Conservation (phyloP, 2,113 vertebrate genomes). For the Neodontobutis hainanensis region DNA sequence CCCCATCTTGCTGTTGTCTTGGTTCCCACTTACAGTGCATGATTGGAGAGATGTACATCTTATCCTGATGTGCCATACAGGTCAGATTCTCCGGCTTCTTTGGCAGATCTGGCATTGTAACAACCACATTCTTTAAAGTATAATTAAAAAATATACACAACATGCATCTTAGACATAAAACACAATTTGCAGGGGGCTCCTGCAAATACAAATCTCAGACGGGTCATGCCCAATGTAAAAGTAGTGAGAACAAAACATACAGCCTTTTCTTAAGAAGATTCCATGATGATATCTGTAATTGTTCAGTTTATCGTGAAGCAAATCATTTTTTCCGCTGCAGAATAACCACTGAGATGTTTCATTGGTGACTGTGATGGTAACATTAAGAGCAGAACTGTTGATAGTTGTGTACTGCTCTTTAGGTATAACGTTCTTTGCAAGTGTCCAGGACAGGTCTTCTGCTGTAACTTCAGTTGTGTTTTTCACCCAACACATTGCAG, state of each 20-base stretch:
- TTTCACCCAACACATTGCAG: constrained; percentile 83
- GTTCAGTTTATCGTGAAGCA: background rate
- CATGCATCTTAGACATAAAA: background rate
- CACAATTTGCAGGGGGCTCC: background rate
- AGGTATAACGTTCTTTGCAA: constrained; percentile 64
- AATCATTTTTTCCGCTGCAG: constrained; percentile 65
- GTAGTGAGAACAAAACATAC: constrained; percentile 39
- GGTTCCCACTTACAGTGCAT: constrained; percentile 85
- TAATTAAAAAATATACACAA: background rate
- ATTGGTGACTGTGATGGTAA: constrained; percentile 79
- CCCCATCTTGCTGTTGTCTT: constrained; percentile 51
- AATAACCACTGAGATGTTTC: constrained; percentile 70
- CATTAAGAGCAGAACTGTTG: constrained; percentile 81
- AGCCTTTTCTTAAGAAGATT: constrained; percentile 23
- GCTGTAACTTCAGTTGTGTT: constrained; percentile 67
- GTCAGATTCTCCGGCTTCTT: constrained; percentile 83
- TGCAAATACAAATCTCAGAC: too few species aligned
- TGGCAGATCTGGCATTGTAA: constrained; percentile 81
- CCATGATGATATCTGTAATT: constrained; percentile 75
- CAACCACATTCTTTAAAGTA: background rate
- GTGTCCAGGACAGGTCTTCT: constrained; percentile 84
- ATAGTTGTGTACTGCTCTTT: constrained; percentile 80
- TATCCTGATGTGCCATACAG: constrained; percentile 79
- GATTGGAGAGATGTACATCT: accelerated
- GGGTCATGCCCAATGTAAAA: background rate